A percentile compares a stretch with the other conserved stretches of the same genome.
These are phyloP conservation scores for Mirza zaza DNA, from an alignment of 2,113 vertebrate genomes.

Conservation along the genomic window DNA sequence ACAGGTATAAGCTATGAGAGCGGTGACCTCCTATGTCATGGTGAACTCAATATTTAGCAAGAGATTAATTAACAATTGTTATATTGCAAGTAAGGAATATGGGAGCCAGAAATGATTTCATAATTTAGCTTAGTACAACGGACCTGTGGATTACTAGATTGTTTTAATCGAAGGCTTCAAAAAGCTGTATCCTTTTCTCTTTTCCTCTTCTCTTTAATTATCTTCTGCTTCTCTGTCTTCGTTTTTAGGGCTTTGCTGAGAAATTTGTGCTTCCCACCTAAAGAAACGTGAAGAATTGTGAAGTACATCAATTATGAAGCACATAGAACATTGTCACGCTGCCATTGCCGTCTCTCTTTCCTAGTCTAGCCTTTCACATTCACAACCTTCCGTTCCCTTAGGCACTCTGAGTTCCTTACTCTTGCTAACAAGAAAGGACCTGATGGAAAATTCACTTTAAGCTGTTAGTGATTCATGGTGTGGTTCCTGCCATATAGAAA, in stretches of 20 bases:
- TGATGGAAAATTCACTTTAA: background rate
- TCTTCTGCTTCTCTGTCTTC: background rate
- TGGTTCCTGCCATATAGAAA: background rate
- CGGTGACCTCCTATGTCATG: background rate
- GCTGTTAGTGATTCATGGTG: background rate
- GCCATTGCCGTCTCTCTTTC: background rate
- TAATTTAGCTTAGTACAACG: background rate
- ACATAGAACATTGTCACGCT: background rate
- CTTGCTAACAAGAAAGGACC: background rate
- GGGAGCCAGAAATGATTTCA: background rate
- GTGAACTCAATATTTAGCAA: background rate
- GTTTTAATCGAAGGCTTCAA: background rate
- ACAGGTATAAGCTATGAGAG: background rate
- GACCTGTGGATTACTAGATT: background rate
- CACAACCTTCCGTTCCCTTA: background rate
- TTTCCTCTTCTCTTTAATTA: background rate
- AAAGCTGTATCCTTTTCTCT: background rate
- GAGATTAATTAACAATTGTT: background rate
- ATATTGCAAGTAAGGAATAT: background rate
- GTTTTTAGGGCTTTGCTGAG: background rate
- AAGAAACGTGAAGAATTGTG: background rate
- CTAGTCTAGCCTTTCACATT: background rate
- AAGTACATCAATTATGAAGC: background rate
- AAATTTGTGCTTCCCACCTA: background rate
- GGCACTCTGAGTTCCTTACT: background rate